phyloP scores from a whole-genome alignment of 1,140 invertebrate genomes.

The Chrysomallon squamiferum region DNA sequence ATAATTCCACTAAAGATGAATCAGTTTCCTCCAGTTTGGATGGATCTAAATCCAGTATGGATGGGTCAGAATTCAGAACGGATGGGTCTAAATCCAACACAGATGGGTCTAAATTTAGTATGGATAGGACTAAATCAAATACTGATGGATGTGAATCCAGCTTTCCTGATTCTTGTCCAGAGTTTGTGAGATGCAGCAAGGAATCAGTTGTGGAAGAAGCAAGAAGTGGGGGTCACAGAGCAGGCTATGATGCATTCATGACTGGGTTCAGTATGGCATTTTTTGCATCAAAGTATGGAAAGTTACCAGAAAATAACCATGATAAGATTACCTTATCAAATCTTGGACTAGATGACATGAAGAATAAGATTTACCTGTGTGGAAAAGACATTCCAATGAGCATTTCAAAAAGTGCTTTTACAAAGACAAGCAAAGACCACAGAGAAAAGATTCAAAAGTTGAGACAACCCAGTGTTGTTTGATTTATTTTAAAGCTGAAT shows the following conservation, averaged over 20 bases:
- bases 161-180: neutral
- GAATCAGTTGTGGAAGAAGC: neutral
- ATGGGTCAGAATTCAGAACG: too few species aligned
- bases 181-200: too few species aligned
- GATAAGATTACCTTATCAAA: conserved; percentile 18
- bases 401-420: conserved; percentile 58
- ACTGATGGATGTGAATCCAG: neutral
- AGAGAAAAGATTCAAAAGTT: conserved; percentile 39
- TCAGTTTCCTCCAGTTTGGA: too few species aligned
- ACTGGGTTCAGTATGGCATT: conserved; percentile 62
- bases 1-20: too few species aligned
- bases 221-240: conserved; percentile 53
- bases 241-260: conserved; percentile 67
- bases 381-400: conserved; percentile 61
- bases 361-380: conserved; percentile 60
- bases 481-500: neutral
- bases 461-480: neutral
- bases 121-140: neutral
- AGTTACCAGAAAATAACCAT: conserved; percentile 6
- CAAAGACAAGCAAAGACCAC: conserved; percentile 53
- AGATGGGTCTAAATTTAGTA: neutral
- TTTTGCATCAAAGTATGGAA: conserved; percentile 43
- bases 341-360: conserved; percentile 34
- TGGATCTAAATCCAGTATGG: too few species aligned
- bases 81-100: neutral